A percentile compares a stretch with the other conserved stretches of the same genome.
Conservation (phyloP, 1,140 invertebrate genomes). For the Bemisia tabaci region DNA sequence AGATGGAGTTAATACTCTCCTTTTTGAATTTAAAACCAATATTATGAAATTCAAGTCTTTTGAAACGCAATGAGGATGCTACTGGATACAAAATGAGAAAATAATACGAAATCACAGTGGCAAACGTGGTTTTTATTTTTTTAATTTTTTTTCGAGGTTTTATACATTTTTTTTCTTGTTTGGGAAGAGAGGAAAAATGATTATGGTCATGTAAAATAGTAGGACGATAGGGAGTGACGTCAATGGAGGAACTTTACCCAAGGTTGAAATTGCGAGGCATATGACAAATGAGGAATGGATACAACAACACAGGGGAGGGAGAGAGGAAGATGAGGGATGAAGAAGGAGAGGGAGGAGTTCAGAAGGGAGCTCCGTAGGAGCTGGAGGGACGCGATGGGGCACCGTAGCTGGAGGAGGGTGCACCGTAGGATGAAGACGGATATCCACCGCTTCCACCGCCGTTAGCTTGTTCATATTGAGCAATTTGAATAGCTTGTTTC, state of each 20-base stretch:
- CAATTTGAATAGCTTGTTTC: constrained; percentile 59
- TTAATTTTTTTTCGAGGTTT: background rate
- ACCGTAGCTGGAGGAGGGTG: constrained; percentile 37
- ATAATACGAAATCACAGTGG: background rate
- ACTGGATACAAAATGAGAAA: background rate
- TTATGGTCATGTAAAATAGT: background rate
- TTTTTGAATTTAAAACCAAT: too few relatives aligned
- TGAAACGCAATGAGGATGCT: too few relatives aligned
- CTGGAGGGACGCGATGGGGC: constrained; percentile 43
- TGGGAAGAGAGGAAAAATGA: background rate
- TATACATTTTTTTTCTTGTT: background rate
- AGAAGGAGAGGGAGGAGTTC: too few relatives aligned
- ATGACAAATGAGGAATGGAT: background rate
- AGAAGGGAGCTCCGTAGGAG: constrained; percentile 42
- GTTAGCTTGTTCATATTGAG: constrained; percentile 47
- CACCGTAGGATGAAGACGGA: constrained; percentile 45
- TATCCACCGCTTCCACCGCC: constrained; percentile 30
- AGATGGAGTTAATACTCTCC: too few relatives aligned
- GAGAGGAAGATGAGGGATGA: constrained; percentile 13
- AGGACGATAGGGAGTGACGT: background rate
- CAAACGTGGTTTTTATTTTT: background rate
- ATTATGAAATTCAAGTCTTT: too few relatives aligned
- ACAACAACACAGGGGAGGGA: background rate
- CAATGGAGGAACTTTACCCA: background rate
- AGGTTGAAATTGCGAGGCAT: background rate